Base-by-base conservation (phyloP, 2,113 vertebrate species). In the Pygoscelis antarcticus region DNA sequence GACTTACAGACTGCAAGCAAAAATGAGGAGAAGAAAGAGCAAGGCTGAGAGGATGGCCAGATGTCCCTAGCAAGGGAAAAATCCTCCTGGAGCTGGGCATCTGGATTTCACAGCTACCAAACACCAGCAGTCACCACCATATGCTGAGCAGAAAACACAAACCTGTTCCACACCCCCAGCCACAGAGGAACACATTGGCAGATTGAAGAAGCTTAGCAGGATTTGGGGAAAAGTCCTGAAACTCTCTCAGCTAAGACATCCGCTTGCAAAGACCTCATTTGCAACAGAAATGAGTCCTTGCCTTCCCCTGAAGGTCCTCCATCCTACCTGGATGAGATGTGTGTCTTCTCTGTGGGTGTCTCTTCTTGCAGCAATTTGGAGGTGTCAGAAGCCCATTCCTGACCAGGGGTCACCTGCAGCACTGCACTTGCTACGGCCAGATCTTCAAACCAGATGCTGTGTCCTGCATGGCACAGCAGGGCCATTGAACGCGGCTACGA, bases 21-120 rank as follows among this genome's bases (percentile, higher is more conserved):
- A 77, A 61, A 49, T 16, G 15, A 79, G 18, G 11, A 61, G 55
- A 58, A 80, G 81, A 70, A 74, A 78, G 21, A 95, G 20, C 47
- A 91, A 89, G 76, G 89, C 83, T 1, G 3, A 95, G 49, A 86
- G 70, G 83, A 88, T 58, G 77, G 95, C 78, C 94, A 95, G 96
- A 96, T 95, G 89, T 97, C 90, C 78, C 71, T 95, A 93, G 74
- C 26, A 74, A 93, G 52, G n/a, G 71, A 95, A 96, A 96, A 96
- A 93, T 81, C 90, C 72, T 97, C 89, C 86, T 94, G 87, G 92
- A 96, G 74, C 78, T 74, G 86, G 92, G 79, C 96, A 97, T 96
- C 97, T 97, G 97, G 91, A 96, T 97, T 96, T 96, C 85, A 92
- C 85, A 94, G 91, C 79, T 95, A 93, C 75, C 81, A 92, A 97